These are phyloP conservation scores for Drosophila subpulchrella DNA, from an alignment of 1,140 invertebrate species.

Conservation along the genomic window DNA sequence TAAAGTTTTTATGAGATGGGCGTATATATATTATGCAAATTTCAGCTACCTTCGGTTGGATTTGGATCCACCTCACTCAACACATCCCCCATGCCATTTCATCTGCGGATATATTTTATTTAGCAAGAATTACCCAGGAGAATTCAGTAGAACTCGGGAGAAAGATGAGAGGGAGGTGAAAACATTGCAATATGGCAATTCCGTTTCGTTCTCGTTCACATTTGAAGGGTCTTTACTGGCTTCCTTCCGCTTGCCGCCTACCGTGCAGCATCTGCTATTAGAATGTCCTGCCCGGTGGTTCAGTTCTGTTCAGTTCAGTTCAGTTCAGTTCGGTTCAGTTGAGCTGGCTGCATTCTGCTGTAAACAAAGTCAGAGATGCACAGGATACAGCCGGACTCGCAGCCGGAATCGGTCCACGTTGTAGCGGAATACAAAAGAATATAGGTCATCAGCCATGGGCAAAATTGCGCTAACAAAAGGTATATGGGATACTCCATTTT, in stretches of 20 bases:
- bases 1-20: constrained; percentile 57
- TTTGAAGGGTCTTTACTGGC: constrained; percentile 72
- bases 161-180: constrained; percentile 1
- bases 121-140: constrained; percentile 29
- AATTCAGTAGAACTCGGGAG: constrained; percentile 1
- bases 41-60: constrained; percentile 34
- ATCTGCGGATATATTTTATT: constrained; percentile 56
- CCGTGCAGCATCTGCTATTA: constrained; percentile 25
- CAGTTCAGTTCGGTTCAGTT: constrained; percentile 9
- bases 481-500: constrained; percentile 23
- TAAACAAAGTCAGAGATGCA: constrained; percentile 62
- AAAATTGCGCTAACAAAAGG: constrained; percentile 27
- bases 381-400: constrained; percentile 48
- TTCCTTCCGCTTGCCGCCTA: constrained; percentile 49
- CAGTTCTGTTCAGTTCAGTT: constrained; percentile 5
- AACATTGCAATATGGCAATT: constrained; percentile 75
- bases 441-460: constrained; percentile 56
- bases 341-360: constrained; percentile 55
- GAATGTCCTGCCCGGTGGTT: constrained; percentile 19
- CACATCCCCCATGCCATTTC: not conserved
- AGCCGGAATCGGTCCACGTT: constrained; percentile 44
- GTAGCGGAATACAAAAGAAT: constrained; percentile 36
- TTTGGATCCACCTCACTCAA: not conserved
- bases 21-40: constrained; percentile 73
- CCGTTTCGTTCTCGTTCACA: constrained; percentile 59